Evolutionary conservation across 2,888 invertebrate genomes (phyloP).

Genomic region (Laspeyria flexula): DNA sequence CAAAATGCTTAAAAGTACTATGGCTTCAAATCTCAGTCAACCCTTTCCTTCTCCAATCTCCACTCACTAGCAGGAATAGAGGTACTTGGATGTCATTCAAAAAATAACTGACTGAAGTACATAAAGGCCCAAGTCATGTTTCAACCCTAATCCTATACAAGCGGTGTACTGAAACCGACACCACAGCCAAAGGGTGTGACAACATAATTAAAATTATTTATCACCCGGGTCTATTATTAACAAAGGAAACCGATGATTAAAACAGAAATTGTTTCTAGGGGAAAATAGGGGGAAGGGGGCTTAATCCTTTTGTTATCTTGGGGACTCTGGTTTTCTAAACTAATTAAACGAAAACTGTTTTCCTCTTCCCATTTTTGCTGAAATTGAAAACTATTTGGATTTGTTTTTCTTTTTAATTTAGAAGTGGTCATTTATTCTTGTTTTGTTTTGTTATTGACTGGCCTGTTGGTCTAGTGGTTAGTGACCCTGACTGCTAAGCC

Average conservation of each 20-base stretch:
- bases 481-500: no score
- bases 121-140: not conserved
- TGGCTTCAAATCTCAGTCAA: no score
- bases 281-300: not conserved
- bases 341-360: slow-evolving; percentile 9
- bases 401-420: not conserved
- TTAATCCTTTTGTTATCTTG: slow-evolving; percentile 13
- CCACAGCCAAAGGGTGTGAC: slow-evolving; percentile 21
- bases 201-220: slow-evolving; percentile 41
- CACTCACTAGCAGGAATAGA: no score
- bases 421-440: not conserved
- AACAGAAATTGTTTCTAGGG: slow-evolving; percentile 16
- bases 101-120: no score
- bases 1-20: no score
- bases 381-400: slow-evolving; percentile 2
- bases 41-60: no score
- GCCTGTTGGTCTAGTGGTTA: no score
- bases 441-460: not conserved
- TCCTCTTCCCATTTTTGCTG: not conserved
- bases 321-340: slow-evolving; percentile 13
- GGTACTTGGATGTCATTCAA: no score
- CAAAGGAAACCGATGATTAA: slow-evolving; percentile 21
- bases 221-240: slow-evolving; percentile 24
- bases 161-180: slow-evolving; percentile 19
- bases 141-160: slow-evolving; percentile 7